Base-by-base conservation (phyloP, 2,797 vertebrate genomes). In the Gymnothorax javanicus region DNA sequence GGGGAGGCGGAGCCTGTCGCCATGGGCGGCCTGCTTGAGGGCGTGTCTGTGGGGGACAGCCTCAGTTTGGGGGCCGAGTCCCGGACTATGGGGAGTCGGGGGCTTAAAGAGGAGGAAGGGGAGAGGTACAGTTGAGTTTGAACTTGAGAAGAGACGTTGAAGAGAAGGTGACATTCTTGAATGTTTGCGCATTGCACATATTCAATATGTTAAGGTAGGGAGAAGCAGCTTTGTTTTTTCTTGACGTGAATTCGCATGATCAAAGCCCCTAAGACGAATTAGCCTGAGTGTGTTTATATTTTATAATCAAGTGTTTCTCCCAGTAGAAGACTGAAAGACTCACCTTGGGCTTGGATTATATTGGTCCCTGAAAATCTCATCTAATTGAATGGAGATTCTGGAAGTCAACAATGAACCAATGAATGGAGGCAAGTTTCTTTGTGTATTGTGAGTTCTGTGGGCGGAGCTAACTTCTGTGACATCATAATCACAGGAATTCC, bases 51-150 rank as follows among this genome's bases (percentile, higher is more conserved):
- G 83, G 73, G 73, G 4, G 93, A 94, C 0, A 93, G 92, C 88
- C 90, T 92, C 0, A 89, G 92, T 52, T 77, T 95, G 0, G 87
- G 92, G 7, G 89, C 89, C 82, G 91, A 91, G 87, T 77, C 93
- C 0, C 92, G 93, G 69, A 90, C 60, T 12, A 4, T 93, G 87
- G 85, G 64, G 0, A 50, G 88, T 58, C 94, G 93, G 0, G 93
- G 93, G 71, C 93, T 95, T 25, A 95, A 96, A 89, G 89, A 95
- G 88, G 95, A 96, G 71, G 94, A 90, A 0, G 93, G 88, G 0
- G 94, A 95, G 84, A 89, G 90, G 86, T 95, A 94, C 52, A 86
- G 92, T 0, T 90, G 90, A 73, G 92, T 82, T 13, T 90, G n/a
- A 43, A 43, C 33, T 43, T 43, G 27, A 54, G 43, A 54, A 62